Base-by-base conservation (phyloP, 2,888 invertebrate species). In the Pterobdella sp. region DNA sequence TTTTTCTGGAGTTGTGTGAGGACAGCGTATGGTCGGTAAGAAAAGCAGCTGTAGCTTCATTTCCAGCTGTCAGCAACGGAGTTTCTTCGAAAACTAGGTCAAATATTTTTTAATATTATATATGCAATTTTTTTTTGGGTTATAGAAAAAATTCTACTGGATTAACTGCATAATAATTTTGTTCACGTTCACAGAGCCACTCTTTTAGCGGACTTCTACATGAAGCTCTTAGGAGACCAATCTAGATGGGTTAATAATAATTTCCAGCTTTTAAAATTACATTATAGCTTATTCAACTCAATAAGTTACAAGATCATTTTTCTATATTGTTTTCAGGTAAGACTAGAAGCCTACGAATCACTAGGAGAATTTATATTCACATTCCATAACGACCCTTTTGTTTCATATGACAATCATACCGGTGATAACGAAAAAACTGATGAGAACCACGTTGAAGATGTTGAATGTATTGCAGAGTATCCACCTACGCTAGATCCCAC, bases 21-120 rank as follows among this genome's bases (percentile, higher is more conserved):
- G 73, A 73, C 60, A 73, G 66, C 34, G 73, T 73, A 7, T 73
- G 73, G 73, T 52, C 63, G 10, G 73, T 73, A n/a, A 56, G 73
- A 14, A 73, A 69, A 42, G 73, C 73, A 31, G 68, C 60, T 60
- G 60, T 69, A 3, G 64, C 52, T 35, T 73, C 69, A 32, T 68
- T 73, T 63, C n/a, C 64, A 10, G 71, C 63, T n/a, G 71, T 71
- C 1, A 32, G 63, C 32, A n/a, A 22, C 56, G 35, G 29, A 35
- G 22, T 71, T n/a, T 34, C 26, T 10, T n/a, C 34, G 4, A 14
- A 22, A n/a, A 56, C 14, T 26, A 56, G 60, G 60, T 56, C n/a
- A 26, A 56, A 3, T 4, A 56, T n/a, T n/a, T n/a, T n/a, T n/a
- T n/a, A n/a, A n/a, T n/a, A n/a, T 42, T 42, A 14, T 14, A 14